phyloP scores from a whole-genome alignment of 2,888 invertebrate genomes.

The Drosophila hamatofila region DNA sequence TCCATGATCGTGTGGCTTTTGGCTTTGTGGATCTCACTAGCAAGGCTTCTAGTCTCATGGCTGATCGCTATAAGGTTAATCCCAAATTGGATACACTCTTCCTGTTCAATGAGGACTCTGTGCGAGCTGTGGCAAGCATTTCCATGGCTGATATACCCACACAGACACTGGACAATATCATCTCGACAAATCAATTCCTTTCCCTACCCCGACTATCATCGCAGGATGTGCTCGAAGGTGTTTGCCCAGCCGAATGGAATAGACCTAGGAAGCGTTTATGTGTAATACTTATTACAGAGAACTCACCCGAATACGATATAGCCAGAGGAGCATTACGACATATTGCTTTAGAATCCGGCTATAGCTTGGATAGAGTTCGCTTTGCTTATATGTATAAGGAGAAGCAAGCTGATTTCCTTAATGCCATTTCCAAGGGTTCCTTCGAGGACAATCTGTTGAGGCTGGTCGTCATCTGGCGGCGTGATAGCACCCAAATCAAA shows the following conservation, averaged over 20 bases:
- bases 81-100: constrained; percentile 92
- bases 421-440: constrained; percentile 86
- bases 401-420: constrained; percentile 92
- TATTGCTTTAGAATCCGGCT: constrained; percentile 89
- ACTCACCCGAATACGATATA: constrained; percentile 85
- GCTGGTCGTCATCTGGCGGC: constrained; percentile 95
- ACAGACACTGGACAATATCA: constrained; percentile 94
- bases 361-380: constrained; percentile 89
- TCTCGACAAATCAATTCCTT: constrained; percentile 95
- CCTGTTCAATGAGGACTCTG: constrained; percentile 94
- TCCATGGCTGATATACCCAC: constrained; percentile 96
- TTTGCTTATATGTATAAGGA: constrained; percentile 94
- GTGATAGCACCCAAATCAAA: constrained; percentile 93
- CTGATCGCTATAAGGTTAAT: constrained; percentile 90
- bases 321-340: constrained; percentile 89
- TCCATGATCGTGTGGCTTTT: constrained; percentile 93
- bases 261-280: constrained; percentile 91
- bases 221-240: constrained; percentile 89
- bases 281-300: constrained; percentile 92
- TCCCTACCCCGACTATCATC: constrained; percentile 95
- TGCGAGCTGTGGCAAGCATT: constrained; percentile 93
- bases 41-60: constrained; percentile 88
- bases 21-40: constrained; percentile 90
- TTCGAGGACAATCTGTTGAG: constrained; percentile 89
- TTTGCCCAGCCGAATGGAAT: constrained; percentile 96